Percentiles rank a stretch among this genome's conserved stretches.
phyloP scores from a whole-genome alignment of 2,797 vertebrate genomes.

The Kryptolebias ocellatus region DNA sequence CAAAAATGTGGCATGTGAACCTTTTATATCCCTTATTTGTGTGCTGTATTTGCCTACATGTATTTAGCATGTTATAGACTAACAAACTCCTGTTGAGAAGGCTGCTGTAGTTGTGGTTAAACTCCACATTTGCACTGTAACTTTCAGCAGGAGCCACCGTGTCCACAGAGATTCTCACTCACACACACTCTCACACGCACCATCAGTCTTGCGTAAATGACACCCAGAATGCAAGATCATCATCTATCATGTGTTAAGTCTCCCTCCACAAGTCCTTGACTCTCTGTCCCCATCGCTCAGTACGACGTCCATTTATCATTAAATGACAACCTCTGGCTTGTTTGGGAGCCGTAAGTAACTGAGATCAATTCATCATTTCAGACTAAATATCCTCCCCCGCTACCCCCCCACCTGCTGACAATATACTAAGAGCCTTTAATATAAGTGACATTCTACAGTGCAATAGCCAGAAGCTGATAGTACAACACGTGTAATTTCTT shows the following conservation, averaged over 20 bases:
- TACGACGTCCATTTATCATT: conserved; percentile 63
- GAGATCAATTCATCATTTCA: conserved; percentile 67
- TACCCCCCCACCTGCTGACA: conserved; percentile 31
- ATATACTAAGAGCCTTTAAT: conserved; percentile 41
- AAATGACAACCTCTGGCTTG: conserved; percentile 60
- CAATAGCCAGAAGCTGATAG: conserved; percentile 28
- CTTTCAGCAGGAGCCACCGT: conserved; percentile 11
- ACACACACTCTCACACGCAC: background rate
- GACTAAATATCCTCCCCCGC: conserved; percentile 35
- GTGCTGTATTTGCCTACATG: background rate
- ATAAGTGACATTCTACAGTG: conserved; percentile 49
- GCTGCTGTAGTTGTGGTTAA: accelerated
- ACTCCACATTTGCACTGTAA: background rate
- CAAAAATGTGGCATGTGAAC: too few relatives aligned
- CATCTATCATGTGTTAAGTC: conserved; percentile 60
- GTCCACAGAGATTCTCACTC: background rate
- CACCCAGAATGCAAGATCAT: conserved; percentile 47
- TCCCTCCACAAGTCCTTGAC: conserved; percentile 62
- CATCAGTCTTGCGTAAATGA: conserved; percentile 39
- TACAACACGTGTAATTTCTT: conserved; percentile 39
- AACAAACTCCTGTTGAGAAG: background rate
- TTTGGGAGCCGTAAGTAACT: conserved; percentile 58
- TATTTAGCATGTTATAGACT: conserved; percentile 1
- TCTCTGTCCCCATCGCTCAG: conserved; percentile 46
- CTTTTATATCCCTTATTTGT: too few relatives aligned